Evolutionary conservation across 2,113 vertebrate genomes (phyloP), one percentile per base, ranked within the genome.

Genomic region (Rutilus rutilus): DNA sequence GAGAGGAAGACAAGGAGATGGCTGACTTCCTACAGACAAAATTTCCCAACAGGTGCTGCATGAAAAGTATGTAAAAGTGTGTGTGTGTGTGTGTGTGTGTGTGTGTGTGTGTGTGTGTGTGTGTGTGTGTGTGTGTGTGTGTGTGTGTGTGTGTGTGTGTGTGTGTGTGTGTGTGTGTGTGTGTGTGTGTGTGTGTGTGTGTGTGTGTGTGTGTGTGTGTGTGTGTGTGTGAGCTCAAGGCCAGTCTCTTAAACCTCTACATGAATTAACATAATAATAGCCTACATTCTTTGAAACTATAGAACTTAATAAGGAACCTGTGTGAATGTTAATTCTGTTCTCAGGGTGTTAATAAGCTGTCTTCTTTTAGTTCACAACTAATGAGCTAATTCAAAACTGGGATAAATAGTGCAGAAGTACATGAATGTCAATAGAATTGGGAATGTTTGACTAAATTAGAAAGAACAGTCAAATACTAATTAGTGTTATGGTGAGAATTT

Each of bases 1-100:
- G 91, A 89, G 96, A 97, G 85, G 97, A 97, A 86, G 97, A 97
- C 92, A 95, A 94, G 90, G 97, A 97, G 77, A 97, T 97, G 96
- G 95, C 95, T 0, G 94, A 95, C 8, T 97, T 97, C 91, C 91
- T 97, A 90, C 94, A 96, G 90, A 94, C 92, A 57, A 96, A 95
- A 90, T 93, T 96, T 76, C 94, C 95, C 84, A 94, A 92, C 89
- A 93, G 88, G 65, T 85, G 92, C 86, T 91, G 91, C 89, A 93
- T 92, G 90, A 93, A 94, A 92, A 88, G 97, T 97, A 92, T 5
- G 88, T 86, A 19, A 27, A 1, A 1, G 52, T 57, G 52, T 57
- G 52, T 57, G 17, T 57, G 52, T 21, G 50, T 17, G 14, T 17
- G 17, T 54, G 50, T 54, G 52, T 54, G 52, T 54, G 17, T 57